These are phyloP conservation scores for Ornithorhynchus anatinus DNA, from an alignment of 2,113 vertebrate species.

Conservation along the genomic window DNA sequence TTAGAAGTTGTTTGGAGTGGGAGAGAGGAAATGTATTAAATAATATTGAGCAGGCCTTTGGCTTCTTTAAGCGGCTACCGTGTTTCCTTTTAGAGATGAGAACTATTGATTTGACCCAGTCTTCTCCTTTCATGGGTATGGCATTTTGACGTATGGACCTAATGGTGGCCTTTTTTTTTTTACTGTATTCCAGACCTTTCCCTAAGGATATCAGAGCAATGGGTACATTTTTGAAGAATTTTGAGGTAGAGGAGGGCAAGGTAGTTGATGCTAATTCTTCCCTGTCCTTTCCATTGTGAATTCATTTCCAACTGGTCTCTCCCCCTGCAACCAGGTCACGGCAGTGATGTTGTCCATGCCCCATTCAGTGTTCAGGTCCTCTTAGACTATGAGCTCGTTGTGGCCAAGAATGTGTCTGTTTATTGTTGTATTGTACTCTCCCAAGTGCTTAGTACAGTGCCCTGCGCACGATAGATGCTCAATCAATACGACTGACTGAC, in stretches of 20 bases:
- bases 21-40: neutral
- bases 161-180: conserved; percentile 5
- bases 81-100: neutral
- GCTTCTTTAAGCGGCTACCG: neutral
- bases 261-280: neutral
- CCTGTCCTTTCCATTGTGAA: neutral
- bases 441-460: no score
- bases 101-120: rapidly evolving
- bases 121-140: neutral
- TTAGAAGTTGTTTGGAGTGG: conserved; percentile 5
- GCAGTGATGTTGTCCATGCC: neutral
- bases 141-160: conserved; percentile 16
- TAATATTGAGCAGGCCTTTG: neutral
- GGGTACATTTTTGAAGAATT: neutral
- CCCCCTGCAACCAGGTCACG: neutral
- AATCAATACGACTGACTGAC: no score
- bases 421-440: no score
- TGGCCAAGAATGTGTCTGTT: no score
- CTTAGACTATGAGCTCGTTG: no score
- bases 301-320: neutral
- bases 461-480: no score
- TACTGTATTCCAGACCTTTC: neutral
- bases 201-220: neutral
- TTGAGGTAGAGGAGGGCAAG: neutral
- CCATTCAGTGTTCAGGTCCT: no score